Percentiles rank a stretch among this genome's conserved stretches.
These are phyloP conservation scores for Enteromius fasciolatus DNA, from an alignment of 2,797 vertebrate genomes.

Conservation along the genomic window DNA sequence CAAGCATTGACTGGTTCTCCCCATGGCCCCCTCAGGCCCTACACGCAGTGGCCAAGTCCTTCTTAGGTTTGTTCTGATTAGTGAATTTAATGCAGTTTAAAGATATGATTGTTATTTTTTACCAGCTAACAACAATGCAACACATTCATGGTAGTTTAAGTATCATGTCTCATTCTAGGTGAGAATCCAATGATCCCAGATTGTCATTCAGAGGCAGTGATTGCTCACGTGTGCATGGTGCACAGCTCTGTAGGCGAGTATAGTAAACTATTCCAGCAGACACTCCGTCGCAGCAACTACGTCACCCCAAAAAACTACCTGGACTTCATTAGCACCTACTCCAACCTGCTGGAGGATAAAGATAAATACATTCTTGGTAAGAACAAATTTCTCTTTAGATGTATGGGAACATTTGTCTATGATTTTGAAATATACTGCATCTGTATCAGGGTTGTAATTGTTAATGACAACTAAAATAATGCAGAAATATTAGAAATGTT, in stretches of 20 bases:
- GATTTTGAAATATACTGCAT: slow-evolving; percentile 25
- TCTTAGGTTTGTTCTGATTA: slow-evolving; percentile 80
- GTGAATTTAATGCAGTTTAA: not conserved
- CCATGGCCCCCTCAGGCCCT: slow-evolving; percentile 94
- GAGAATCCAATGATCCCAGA: slow-evolving; percentile 81
- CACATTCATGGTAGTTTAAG: not conserved
- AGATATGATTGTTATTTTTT: not conserved
- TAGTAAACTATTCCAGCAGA: slow-evolving; percentile 89
- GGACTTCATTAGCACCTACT: slow-evolving; percentile 91
- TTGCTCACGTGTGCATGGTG: slow-evolving; percentile 88
- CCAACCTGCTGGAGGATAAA: slow-evolving; percentile 87
- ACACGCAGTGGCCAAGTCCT: slow-evolving; percentile 88
- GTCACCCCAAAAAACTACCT: slow-evolving; percentile 97
- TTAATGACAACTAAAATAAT: not conserved
- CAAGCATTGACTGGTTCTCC: slow-evolving; percentile 96
- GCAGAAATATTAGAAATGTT: not conserved
- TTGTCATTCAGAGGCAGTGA: slow-evolving; percentile 71
- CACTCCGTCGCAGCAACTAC: slow-evolving; percentile 88
- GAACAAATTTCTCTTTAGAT: slow-evolving; percentile 27
- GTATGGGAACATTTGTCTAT: not conserved
- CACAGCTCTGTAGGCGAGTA: slow-evolving; percentile 86
- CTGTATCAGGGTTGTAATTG: not conserved
- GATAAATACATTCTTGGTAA: slow-evolving; percentile 87
- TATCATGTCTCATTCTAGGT: slow-evolving; percentile 69
- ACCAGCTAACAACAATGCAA: not conserved